These are phyloP conservation scores for Acanthosoma haemorrhoidale DNA, from an alignment of 2,888 invertebrate genomes.

Conservation along the genomic window DNA sequence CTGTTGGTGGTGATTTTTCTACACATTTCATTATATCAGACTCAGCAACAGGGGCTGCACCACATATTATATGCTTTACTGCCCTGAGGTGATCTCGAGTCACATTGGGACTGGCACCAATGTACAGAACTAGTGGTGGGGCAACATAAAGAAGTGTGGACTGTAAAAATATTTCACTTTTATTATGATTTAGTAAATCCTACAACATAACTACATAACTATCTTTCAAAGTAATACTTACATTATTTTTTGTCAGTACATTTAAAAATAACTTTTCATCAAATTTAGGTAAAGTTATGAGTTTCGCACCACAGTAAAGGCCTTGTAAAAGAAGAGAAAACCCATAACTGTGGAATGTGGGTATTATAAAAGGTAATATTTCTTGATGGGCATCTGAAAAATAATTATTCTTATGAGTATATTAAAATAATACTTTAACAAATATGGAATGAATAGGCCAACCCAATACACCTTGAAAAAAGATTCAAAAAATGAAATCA, in stretches of 20 bases:
- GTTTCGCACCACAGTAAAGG: conserved; percentile 55
- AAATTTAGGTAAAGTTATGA: conserved; percentile 68
- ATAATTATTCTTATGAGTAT: too few species aligned
- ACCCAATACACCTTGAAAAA: too few species aligned
- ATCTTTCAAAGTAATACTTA: conserved; percentile 31
- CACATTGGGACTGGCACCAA: conserved; percentile 66
- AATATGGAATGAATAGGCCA: too few species aligned
- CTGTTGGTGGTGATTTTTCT: conserved; percentile 31
- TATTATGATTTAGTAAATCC: too few species aligned
- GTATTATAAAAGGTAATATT: conserved; percentile 59
- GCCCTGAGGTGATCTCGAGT: conserved; percentile 46
- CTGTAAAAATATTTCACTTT: too few species aligned
- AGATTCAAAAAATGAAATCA: too few species aligned
- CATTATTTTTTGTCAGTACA: conserved; percentile 57
- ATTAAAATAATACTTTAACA: too few species aligned
- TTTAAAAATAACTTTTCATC: conserved; percentile 63
- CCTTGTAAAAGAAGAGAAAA: conserved; percentile 62
- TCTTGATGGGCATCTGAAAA: conserved; percentile 51
- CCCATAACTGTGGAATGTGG: conserved; percentile 76
- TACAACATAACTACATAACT: too few species aligned
- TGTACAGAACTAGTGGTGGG: conserved; percentile 68
- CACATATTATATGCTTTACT: conserved; percentile 60
- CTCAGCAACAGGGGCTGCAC: conserved; percentile 60
- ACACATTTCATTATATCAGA: conserved; percentile 56
- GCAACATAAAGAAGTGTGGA: conserved; percentile 60